A percentile compares a stretch with the other conserved stretches of the same genome.
Evolutionary conservation across 2,888 invertebrate genomes (phyloP).

Genomic region (Nebria brevicollis): DNA sequence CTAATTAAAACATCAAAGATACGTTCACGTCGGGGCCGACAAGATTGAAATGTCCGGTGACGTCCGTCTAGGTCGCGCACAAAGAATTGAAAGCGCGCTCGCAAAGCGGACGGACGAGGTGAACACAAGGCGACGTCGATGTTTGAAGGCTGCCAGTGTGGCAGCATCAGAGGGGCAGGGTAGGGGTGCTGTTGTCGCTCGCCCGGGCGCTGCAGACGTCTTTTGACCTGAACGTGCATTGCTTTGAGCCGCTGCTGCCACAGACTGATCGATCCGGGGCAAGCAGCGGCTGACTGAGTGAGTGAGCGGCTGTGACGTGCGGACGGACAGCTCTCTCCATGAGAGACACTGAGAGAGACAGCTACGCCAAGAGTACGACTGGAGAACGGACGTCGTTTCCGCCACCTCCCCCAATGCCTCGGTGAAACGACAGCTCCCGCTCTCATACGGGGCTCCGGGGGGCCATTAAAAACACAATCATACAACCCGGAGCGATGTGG

Average conservation of each 20-base stretch:
- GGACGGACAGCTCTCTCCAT: constrained; percentile 61
- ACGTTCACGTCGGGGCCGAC: constrained; percentile 42
- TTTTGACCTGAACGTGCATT: constrained; percentile 64
- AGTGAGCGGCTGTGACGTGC: constrained; percentile 60
- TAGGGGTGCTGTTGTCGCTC: constrained; percentile 55
- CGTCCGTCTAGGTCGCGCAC: constrained; percentile 53
- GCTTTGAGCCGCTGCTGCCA: constrained; percentile 65
- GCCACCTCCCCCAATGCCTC: background rate
- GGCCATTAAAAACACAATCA: constrained; percentile 40
- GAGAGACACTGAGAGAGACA: background rate
- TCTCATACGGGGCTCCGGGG: constrained; percentile 25
- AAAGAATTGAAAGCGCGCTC: constrained; percentile 26
- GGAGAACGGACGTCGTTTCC: background rate
- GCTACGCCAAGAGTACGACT: no score
- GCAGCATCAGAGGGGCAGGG: constrained; percentile 17
- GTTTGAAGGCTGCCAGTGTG: constrained; percentile 17
- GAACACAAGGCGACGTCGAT: constrained; percentile 51
- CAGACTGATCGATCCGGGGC: constrained; percentile 63
- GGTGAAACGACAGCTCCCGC: constrained; percentile 17
- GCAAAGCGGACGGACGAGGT: constrained; percentile 49
- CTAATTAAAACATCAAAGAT: constrained; percentile 56
- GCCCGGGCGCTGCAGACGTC: constrained; percentile 63
- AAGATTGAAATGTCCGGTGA: constrained; percentile 58
- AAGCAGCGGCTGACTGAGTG: constrained; percentile 37
- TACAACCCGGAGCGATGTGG: constrained; percentile 19